Evolutionary conservation across 30 jellyfish, hydroid and myxozoan species (phyloP).

Genomic region (Rhopilema esculentum): DNA sequence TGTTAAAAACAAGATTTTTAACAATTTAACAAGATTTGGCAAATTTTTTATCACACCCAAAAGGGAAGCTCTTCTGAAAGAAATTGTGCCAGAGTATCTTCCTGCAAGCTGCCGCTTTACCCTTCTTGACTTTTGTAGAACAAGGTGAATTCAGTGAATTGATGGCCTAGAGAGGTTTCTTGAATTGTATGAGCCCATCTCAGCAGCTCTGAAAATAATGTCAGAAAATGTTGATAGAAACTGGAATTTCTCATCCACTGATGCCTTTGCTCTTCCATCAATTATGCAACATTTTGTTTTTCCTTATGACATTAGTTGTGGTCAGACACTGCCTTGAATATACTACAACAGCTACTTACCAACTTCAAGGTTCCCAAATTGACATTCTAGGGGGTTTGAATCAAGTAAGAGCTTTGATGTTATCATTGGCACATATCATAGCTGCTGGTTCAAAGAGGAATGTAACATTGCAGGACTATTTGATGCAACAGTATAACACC

Average conservation of each 20-base stretch:
- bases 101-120: not conserved
- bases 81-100: not conserved
- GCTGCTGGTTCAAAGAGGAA: constrained; percentile 15
- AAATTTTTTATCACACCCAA: constrained; percentile 2
- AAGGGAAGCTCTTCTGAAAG: constrained; percentile 6
- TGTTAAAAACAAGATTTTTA: not conserved
- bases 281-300: constrained; percentile 11
- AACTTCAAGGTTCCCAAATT: constrained; percentile 14
- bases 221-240: not conserved
- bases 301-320: constrained; percentile 4
- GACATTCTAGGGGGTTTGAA: constrained; percentile 12
- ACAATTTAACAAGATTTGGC: not conserved
- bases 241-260: constrained; percentile 1
- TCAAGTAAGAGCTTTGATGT: not conserved
- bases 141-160: constrained; percentile 10
- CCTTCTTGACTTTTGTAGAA: too few relatives aligned
- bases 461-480: constrained; percentile 8
- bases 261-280: not conserved
- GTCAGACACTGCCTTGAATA: constrained; percentile 1
- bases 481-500: constrained; percentile 7
- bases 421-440: constrained; percentile 13
- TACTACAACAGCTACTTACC: constrained; percentile 2
- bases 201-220: not conserved
- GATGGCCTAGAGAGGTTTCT: constrained; percentile 34
- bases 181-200: constrained; percentile 3